Conservation (phyloP, 1,140 invertebrate genomes). For the Drosophila orosa region DNA sequence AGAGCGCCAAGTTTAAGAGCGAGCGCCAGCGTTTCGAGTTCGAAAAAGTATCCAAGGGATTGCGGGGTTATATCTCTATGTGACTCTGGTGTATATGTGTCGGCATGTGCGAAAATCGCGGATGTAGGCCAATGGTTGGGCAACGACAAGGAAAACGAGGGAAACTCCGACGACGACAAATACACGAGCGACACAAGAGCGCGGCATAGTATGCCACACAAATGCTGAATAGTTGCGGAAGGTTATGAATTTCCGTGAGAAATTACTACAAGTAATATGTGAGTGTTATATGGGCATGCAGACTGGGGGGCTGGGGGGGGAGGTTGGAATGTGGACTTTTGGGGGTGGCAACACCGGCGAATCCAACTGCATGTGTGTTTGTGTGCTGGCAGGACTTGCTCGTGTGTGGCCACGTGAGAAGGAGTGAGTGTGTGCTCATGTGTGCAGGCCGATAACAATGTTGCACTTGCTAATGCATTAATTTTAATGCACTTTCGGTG, state of each 20-base stretch:
- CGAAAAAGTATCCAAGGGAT: constrained; percentile 55
- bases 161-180: constrained; percentile 46
- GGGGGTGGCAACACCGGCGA: constrained; percentile 4
- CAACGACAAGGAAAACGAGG: constrained; percentile 38
- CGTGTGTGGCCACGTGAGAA: constrained; percentile 76
- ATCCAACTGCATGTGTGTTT: neutral
- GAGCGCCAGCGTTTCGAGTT: constrained; percentile 43
- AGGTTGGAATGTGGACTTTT: neutral
- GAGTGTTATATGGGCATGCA: constrained; percentile 66
- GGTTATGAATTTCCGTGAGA: constrained; percentile 83
- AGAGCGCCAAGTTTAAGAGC: constrained; percentile 69
- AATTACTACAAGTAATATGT: constrained; percentile 83
- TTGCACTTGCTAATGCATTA: constrained; percentile 82
- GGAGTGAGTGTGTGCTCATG: constrained; percentile 70
- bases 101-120: constrained; percentile 72
- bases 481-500: constrained; percentile 80
- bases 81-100: constrained; percentile 50
- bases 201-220: constrained; percentile 78
- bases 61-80: neutral
- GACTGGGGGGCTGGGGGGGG: neutral
- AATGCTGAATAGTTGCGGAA: constrained; percentile 83
- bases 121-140: constrained; percentile 80
- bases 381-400: constrained; percentile 37
- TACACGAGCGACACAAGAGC: constrained; percentile 53
- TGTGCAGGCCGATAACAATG: constrained; percentile 80